Base-by-base conservation (phyloP, 2,113 vertebrate species). In the Podocnemis expansa region DNA sequence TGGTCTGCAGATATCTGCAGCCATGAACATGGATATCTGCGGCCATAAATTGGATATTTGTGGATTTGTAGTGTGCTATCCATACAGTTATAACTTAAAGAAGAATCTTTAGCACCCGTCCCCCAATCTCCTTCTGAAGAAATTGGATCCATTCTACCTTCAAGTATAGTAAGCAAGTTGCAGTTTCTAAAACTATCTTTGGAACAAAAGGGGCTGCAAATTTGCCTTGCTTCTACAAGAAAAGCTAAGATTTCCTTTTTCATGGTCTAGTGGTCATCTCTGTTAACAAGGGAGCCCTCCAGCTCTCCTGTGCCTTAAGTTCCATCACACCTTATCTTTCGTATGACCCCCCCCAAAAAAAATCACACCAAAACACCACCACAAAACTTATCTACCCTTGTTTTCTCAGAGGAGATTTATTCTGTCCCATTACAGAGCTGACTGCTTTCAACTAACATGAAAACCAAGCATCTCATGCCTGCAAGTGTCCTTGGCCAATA, bases 211-310 rank as follows among this genome's bases (percentile, higher is more conserved):
- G 13, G n/a, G n/a, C 67, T 73, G 41, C 38, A 73, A 22, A 41
- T 31, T 49, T 49, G 9, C 17, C 27, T 8, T 47, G 17, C 25
- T 8, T 34, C 31, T 58, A 47, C 4, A 19, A 0, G 4, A 19
- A 78, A 63, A 51, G 4, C n/a, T 31, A 38, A 24, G 31, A 21
- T 63, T 17, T 56, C 78, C 55, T 38, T 78, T 43, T n/a, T 7
- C 52, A 5, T 8, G 38, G 22, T n/a, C 47, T 19, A 43, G 19
- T 1, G 6, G 31, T 14, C 29, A 63, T 6, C 31, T 1, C 0
- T 6, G 21, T 11, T 13, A 80, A 43, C n/a, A 51, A 22, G 31
- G 60, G 60, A 63, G 9, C 47, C 27, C 73, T 11, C 1, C 5
- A 79, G 58, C 31, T 85, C 41, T 25, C 43, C 25, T 19, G 25